Base-by-base conservation (phyloP, 2,797 vertebrate species). In the Anableps anableps region DNA sequence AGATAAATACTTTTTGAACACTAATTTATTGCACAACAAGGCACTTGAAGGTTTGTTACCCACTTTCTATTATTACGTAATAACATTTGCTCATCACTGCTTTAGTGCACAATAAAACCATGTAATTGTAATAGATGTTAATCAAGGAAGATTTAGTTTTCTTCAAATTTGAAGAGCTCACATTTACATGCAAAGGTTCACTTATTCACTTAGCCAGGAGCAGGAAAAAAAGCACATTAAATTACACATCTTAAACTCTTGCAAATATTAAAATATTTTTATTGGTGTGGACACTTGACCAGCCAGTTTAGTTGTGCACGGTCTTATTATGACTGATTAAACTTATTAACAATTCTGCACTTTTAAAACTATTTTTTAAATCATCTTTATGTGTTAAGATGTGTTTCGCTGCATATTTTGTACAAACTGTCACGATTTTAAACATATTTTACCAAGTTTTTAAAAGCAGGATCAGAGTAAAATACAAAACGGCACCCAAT, bases 51-150 rank as follows among this genome's bases (percentile, higher is more conserved):
- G 43, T 16, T 41, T 19, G 62, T 19, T 19, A 50, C 62, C 36
- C n/a, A 21, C 21, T 75, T 50, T 62, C 34, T 14, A 47, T n/a
- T 17, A 70, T 80, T 47, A 72, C 45, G 68, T 62, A 34, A 71
- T 70, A 23, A 74, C 48, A 38, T 51, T 48, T 50, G 8, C 36
- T 73, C 34, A 53, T 36, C 26, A 31, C 34, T 73, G 1, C 29
- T 48, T 21, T 0, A 9, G 19, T 11, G 29, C 31, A 73, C 45
- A 50, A 23, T 50, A 50, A 48, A 34, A 48, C 26, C 26, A n/a
- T 41, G 23, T 43, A 36, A 43, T 43, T 70, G 1, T 14, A 43
- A 41, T 26, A 70, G 38, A 50, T 72, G 3, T 41, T 50, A 31
- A 72, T 50, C 71, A 48, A 29, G 11, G 17, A 4, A 29, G 45